Conservation (phyloP, 2,888 invertebrate species). For the Lysandra coridon region DNA sequence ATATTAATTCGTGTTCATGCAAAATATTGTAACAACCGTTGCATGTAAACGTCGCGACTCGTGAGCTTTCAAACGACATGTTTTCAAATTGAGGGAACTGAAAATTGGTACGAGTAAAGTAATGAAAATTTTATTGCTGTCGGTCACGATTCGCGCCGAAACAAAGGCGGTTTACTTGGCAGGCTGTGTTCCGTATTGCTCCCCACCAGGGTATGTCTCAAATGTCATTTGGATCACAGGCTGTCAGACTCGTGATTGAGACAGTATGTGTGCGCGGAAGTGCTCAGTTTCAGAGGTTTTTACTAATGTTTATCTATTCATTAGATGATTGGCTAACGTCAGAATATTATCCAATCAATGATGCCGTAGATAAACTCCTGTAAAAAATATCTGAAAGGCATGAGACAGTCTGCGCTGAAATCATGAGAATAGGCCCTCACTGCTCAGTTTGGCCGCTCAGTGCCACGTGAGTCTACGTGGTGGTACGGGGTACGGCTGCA, state of each 20-base stretch:
- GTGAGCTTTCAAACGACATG: slow-evolving; percentile 18
- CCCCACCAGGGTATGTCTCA: slow-evolving; percentile 50
- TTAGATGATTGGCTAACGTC: no score
- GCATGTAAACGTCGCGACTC: background rate
- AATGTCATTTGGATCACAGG: background rate
- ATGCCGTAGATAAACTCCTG: no score
- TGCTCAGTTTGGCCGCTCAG: no score
- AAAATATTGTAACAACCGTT: background rate
- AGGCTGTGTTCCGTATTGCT: slow-evolving; percentile 43
- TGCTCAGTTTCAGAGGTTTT: no score
- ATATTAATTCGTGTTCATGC: background rate
- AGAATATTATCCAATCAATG: no score
- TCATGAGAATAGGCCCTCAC: no score
- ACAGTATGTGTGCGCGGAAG: no score
- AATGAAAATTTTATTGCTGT: slow-evolving; percentile 61
- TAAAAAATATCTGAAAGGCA: no score
- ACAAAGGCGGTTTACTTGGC: slow-evolving; percentile 53
- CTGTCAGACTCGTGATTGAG: no score
- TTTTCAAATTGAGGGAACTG: slow-evolving; percentile 28
- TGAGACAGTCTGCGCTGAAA: no score
- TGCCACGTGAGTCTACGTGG: no score
- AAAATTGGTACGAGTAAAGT: slow-evolving; percentile 53
- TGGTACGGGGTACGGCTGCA: slow-evolving; percentile 36
- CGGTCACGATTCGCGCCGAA: slow-evolving; percentile 56
- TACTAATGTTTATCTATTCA: no score